Evolutionary conservation across 2,113 vertebrate genomes (phyloP), one percentile per base, ranked within the genome.

Genomic region (Platycercus adscitus): DNA sequence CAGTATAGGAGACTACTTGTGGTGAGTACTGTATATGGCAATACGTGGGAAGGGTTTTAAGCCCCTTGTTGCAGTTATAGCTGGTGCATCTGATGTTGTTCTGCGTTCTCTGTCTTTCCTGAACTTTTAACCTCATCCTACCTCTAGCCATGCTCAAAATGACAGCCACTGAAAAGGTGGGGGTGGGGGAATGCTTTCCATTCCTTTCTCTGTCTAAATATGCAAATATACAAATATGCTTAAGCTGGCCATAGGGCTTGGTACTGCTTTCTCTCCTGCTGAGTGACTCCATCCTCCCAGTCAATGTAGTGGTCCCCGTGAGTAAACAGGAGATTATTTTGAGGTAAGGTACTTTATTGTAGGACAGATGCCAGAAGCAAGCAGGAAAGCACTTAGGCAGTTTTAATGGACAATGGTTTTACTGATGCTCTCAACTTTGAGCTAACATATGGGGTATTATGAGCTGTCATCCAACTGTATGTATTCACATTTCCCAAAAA

Each of bases 91-190:
- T 44, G 63, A n/a, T 88, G 82, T 55, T 81, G 28, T 80, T 96
- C 47, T 55, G 20, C 88, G 49, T 81, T 78, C 60, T 81, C 60
- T 80, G 52, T 72, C 39, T 88, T 85, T 94, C 82, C 58, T 88
- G 85, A 96, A 97, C 93, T 95, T 96, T 93, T 94, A 96, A 94
- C 93, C 95, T 97, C 78, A 93, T 96, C 78, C 15, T 68, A 95
- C 95, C 96, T 94, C 88, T 96, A 96, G 24, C 66, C 82, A 82
- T 91, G 86, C 90, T 93, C 70, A 90, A 95, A 93, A 91, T 86
- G 90, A 94, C 90, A 93, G 85, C 81, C 19, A 61, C 19, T 2
- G 1, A 89, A 93, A 89, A 66, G 64, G 18, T 17, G 20, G 52
- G 64, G 65, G 7, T 1, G n/a, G 56, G 47, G 70, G 37, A 85